phyloP scores from a whole-genome alignment of 2,113 vertebrate species.

The Carollia perspicillata region DNA sequence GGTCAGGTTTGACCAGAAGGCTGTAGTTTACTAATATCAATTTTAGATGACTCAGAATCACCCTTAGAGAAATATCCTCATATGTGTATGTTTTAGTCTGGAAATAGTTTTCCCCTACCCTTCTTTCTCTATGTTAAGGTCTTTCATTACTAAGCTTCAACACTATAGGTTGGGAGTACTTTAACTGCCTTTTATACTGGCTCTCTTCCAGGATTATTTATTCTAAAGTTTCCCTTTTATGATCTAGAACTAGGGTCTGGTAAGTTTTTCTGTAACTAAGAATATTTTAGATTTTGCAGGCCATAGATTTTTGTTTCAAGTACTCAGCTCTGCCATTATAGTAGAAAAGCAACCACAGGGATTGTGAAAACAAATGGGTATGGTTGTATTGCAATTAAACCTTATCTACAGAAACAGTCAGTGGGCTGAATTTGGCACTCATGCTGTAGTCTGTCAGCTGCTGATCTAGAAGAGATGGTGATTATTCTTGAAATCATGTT shows the following conservation, averaged over 20 bases:
- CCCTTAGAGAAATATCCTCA: not conserved
- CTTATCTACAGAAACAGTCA: not conserved
- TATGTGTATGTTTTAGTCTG: not conserved
- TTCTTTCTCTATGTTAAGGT: not conserved
- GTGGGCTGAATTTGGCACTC: not conserved
- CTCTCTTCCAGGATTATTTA: not conserved
- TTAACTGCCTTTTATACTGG: not conserved
- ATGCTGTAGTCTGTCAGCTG: not conserved
- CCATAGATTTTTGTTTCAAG: too few species aligned
- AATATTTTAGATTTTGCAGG: not conserved
- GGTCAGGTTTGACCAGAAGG: not conserved
- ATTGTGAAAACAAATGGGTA: not conserved
- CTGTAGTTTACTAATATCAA: not conserved
- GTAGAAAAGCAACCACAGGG: not conserved
- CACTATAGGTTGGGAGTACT: not conserved
- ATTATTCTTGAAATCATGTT: conserved; percentile 25
- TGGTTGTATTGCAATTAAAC: not conserved
- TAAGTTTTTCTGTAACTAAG: not conserved
- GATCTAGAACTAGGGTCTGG: not conserved
- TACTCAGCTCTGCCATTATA: not conserved
- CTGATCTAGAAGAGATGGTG: not conserved
- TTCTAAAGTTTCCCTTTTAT: not conserved
- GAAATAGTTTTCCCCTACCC: not conserved
- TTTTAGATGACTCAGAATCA: not conserved
- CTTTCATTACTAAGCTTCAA: not conserved